Evolutionary conservation across 2,797 vertebrate genomes (phyloP), one percentile per base, ranked within the genome.

Genomic region (Clamator glandarius): DNA sequence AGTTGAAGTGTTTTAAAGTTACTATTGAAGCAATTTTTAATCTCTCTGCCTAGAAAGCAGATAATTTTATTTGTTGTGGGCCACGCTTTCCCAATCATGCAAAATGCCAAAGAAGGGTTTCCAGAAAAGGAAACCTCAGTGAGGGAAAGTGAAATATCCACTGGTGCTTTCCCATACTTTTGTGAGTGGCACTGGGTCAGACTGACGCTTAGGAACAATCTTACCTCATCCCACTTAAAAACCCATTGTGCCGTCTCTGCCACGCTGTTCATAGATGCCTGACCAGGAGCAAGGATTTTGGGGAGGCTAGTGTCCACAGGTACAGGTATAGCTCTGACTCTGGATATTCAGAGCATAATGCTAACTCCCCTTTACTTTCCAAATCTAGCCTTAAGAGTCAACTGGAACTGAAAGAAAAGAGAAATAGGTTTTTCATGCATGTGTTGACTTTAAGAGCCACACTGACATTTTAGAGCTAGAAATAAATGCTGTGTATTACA

Each of bases 71-170:
- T 84, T 61, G 13, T 36, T 11, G 5, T 1, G 5, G 33, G 14
- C 33, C 25, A 44, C 7, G 8, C 2, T 51, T 21, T 51, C 15
- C 26, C 51, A 68, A 0, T 21, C 1, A 0, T 0, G 8, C 1
- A 15, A 73, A 88, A 81, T 4, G 4, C 14, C 1, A 1, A 35
- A 39, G 19, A 21, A 75, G 8, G 51, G 8, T 72, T 11, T 78
- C 15, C n/a, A 62, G 2, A 8, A 36, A 68, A 68, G 58, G 39
- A 85, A 75, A 44, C 42, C 18, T 67, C 75, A 58, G 26, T 15
- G n/a, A 11, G 46, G 66, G 36, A 68, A 81, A 75, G 21, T 39
- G 73, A 67, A 87, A 66, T 5, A 57, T 17, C 29, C 29, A 18
- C 12, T n/a, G 21, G 12, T 58, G 26, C 12, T 51, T 75, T 48